Evolutionary conservation across 1,140 invertebrate species (phyloP).

Genomic region (Hydropsyche tenuis): DNA sequence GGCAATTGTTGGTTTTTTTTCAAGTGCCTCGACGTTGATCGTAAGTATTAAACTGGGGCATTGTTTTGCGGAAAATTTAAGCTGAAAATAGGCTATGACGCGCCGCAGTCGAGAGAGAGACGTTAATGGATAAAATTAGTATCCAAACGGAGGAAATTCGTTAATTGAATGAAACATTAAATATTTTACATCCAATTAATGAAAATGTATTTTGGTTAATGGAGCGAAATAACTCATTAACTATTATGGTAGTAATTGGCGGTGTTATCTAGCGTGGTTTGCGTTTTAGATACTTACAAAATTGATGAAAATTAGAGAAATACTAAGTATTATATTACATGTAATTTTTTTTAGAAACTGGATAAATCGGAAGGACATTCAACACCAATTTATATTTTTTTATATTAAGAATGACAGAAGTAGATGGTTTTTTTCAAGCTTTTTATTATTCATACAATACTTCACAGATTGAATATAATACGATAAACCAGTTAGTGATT

Average conservation of each 20-base stretch:
- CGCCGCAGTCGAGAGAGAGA: background rate
- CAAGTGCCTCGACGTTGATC: too few species aligned
- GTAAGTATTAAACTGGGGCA: background rate
- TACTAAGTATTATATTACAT: too few species aligned
- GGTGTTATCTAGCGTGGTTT: background rate
- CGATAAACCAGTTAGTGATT: too few species aligned
- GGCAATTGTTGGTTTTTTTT: background rate
- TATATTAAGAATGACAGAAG: too few species aligned
- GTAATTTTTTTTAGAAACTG: too few species aligned
- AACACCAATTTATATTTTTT: too few species aligned
- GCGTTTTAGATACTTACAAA: too few species aligned
- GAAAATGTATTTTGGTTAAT: constrained; percentile 24
- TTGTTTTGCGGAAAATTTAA: background rate
- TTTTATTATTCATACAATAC: too few species aligned
- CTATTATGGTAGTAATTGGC: constrained; percentile 14
- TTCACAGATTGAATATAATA: too few species aligned
- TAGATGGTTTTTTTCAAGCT: too few species aligned
- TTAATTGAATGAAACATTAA: constrained; percentile 28
- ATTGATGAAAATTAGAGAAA: too few species aligned
- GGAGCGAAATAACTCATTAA: constrained; percentile 22
- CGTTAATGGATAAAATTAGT: constrained; percentile 26
- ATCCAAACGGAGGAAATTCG: constrained; percentile 19
- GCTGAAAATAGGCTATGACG: constrained; percentile 27
- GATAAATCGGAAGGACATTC: too few species aligned
- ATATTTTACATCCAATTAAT: constrained; percentile 30